These are phyloP conservation scores for Phasia obesa DNA, from an alignment of 2,888 invertebrate genomes.

Conservation along the genomic window DNA sequence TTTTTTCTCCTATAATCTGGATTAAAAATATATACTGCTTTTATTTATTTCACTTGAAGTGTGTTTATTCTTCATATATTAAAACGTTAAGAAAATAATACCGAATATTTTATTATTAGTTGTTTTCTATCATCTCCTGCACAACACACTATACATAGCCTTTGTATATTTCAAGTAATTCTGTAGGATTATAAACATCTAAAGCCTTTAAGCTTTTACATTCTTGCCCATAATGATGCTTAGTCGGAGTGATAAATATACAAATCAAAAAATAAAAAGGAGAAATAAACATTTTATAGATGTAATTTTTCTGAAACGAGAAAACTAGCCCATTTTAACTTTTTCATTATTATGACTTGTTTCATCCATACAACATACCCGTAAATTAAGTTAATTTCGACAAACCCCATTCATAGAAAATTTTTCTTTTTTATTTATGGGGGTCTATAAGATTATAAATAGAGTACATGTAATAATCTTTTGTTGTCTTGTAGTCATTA, in stretches of 20 bases:
- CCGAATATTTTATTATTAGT: too few relatives aligned
- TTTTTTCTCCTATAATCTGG: too few relatives aligned
- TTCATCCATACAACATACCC: slow-evolving; percentile 38
- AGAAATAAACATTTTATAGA: slow-evolving; percentile 44
- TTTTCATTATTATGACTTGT: slow-evolving; percentile 49
- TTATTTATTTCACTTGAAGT: too few relatives aligned
- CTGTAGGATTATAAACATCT: slow-evolving; percentile 60
- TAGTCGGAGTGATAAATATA: slow-evolving; percentile 67
- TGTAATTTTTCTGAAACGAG: background rate
- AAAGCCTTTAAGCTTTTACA: slow-evolving; percentile 64
- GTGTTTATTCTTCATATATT: too few relatives aligned
- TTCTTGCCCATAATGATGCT: slow-evolving; percentile 61
- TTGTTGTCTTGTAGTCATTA: slow-evolving; percentile 43
- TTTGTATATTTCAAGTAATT: slow-evolving; percentile 44
- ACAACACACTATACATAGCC: too few relatives aligned
- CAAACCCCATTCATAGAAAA: background rate
- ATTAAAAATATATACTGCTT: too few relatives aligned
- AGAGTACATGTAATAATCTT: slow-evolving; percentile 34
- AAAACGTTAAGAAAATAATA: too few relatives aligned
- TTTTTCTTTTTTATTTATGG: background rate
- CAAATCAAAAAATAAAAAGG: slow-evolving; percentile 46
- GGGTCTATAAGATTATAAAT: background rate
- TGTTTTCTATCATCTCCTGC: too few relatives aligned
- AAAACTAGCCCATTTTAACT: slow-evolving; percentile 8
- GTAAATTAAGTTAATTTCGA: background rate